A percentile compares a stretch with the other conserved stretches of the same genome.
Conservation (phyloP, 2,888 invertebrate genomes). For the Antitype chi region DNA sequence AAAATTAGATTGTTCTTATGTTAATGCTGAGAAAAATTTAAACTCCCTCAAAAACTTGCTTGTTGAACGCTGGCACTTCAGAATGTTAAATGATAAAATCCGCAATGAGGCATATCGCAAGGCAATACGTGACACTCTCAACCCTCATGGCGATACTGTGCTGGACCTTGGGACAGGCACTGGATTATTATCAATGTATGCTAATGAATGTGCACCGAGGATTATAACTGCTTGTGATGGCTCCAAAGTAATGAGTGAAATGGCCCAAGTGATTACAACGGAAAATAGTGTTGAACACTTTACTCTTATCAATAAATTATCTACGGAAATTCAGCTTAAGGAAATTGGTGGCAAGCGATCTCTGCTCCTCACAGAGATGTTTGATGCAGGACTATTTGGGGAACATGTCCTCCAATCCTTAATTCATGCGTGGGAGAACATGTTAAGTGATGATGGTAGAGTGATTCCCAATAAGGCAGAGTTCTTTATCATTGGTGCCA, state of each 20-base stretch:
- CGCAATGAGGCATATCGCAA: conserved; percentile 92
- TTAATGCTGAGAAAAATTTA: conserved; percentile 92
- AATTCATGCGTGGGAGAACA: conserved; percentile 92
- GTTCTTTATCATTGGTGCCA: conserved; percentile 92
- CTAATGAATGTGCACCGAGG: conserved; percentile 88
- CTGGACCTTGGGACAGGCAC: conserved; percentile 95
- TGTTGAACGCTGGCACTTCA: conserved; percentile 95
- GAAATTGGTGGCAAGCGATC: conserved; percentile 91
- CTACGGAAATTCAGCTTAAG: conserved; percentile 88
- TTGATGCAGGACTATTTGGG: conserved; percentile 95
- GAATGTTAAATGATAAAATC: conserved; percentile 94
- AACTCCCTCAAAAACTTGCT: conserved; percentile 92
- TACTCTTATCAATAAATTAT: conserved; percentile 90
- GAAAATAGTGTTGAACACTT: conserved; percentile 89
- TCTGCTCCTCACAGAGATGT: conserved; percentile 94
- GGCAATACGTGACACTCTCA: conserved; percentile 91
- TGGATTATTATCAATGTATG: conserved; percentile 93
- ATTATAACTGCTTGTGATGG: conserved; percentile 93
- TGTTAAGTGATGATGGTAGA: conserved; percentile 87
- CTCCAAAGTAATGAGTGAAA: conserved; percentile 91
- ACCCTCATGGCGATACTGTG: conserved; percentile 86
- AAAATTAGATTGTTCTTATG: conserved; percentile 85
- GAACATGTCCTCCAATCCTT: conserved; percentile 93
- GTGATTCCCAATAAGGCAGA: conserved; percentile 92
- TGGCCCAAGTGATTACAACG: conserved; percentile 87